Percentiles rank a stretch among this genome's conserved stretches.
Conservation (phyloP, 2,797 vertebrate species). For the Sebastolobus altivelis region DNA sequence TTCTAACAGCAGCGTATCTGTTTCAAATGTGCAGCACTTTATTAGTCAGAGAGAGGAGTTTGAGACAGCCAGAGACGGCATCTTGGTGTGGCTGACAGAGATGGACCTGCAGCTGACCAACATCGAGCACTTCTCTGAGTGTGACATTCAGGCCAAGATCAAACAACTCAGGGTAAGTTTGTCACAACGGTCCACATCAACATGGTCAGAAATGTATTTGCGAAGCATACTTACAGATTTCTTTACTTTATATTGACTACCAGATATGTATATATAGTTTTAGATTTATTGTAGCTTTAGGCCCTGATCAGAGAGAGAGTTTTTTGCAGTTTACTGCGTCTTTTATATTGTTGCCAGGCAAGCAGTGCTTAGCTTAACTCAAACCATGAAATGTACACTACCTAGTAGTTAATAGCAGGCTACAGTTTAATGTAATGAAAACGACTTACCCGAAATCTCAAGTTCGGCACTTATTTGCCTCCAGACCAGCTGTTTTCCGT, state of each 20-base stretch:
- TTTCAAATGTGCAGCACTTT: conserved; percentile 89
- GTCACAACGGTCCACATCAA: background rate
- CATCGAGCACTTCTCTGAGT: conserved; percentile 98
- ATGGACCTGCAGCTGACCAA: conserved; percentile 99
- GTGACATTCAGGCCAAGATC: conserved; percentile 97
- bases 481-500: too few species aligned
- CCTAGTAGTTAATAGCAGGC: too few species aligned
- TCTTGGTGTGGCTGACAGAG: conserved; percentile 98
- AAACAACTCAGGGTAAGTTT: conserved; percentile 93
- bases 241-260: background rate
- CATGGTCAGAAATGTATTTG: background rate
- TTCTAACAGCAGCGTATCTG: conserved; percentile 21
- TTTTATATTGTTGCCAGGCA: too few species aligned
- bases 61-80: conserved; percentile 93
- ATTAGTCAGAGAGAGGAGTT: conserved; percentile 97
- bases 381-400: too few species aligned
- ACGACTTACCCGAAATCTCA: too few species aligned
- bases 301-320: too few species aligned
- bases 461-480: too few species aligned
- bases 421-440: too few species aligned
- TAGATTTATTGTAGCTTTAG: background rate
- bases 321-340: too few species aligned
- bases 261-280: accelerated
- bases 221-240: background rate
- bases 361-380: too few species aligned